phyloP scores from a whole-genome alignment of 2,888 invertebrate genomes.

The Drosophila ezoana region DNA sequence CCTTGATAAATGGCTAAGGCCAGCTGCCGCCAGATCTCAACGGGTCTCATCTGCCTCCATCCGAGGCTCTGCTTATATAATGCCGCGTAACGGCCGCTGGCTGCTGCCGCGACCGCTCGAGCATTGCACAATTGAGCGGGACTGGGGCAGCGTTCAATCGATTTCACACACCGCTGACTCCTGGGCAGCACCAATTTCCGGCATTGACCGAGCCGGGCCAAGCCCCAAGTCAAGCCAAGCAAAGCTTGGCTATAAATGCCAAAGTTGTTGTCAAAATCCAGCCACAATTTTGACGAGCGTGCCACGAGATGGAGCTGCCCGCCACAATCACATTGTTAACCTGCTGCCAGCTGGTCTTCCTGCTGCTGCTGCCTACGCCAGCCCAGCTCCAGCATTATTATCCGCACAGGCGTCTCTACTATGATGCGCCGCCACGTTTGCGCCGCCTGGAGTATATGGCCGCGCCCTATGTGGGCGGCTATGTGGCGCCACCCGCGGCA shows the following conservation, averaged over 20 bases:
- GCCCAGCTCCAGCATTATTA: slow-evolving; percentile 44
- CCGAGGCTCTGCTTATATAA: slow-evolving; percentile 36
- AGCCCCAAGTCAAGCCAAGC: slow-evolving; percentile 46
- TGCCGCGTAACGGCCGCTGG: slow-evolving; percentile 30
- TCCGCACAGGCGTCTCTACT: slow-evolving; percentile 48
- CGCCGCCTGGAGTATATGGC: slow-evolving; percentile 61
- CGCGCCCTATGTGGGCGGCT: slow-evolving; percentile 27
- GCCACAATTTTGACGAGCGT: slow-evolving; percentile 74
- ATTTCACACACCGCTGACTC: slow-evolving; percentile 77
- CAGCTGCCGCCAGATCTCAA: slow-evolving; percentile 43
- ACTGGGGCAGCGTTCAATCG: slow-evolving; percentile 58
- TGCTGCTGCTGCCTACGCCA: slow-evolving; percentile 23
- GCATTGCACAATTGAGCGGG: slow-evolving; percentile 67
- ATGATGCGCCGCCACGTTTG: slow-evolving; percentile 49
- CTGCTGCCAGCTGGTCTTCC: slow-evolving; percentile 11
- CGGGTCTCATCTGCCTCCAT: slow-evolving; percentile 4
- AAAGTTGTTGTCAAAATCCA: slow-evolving; percentile 73
- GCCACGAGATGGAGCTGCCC: slow-evolving; percentile 68
- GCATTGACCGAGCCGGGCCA: slow-evolving; percentile 49
- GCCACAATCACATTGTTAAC: slow-evolving; percentile 9
- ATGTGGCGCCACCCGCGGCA: slow-evolving; percentile 40
- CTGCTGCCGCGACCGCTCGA: slow-evolving; percentile 35
- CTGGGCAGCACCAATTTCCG: slow-evolving; percentile 64
- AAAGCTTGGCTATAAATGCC: slow-evolving; percentile 65
- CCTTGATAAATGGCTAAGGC: slow-evolving; percentile 49